These are phyloP conservation scores for Hozukius guyotensis DNA, from an alignment of 2,797 vertebrate species.

Conservation along the genomic window DNA sequence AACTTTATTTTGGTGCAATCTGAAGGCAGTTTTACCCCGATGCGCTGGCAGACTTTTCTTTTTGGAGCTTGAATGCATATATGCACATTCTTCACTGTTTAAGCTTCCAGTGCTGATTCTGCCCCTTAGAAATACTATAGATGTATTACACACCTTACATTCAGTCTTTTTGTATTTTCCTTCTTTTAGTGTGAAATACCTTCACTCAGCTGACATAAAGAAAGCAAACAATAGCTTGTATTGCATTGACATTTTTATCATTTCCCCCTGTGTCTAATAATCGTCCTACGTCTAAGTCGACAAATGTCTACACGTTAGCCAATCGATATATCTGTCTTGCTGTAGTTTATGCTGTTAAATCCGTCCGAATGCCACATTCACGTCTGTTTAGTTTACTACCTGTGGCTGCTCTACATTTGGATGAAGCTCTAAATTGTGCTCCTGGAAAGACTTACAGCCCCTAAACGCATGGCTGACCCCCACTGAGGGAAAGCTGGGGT, in stretches of 20 bases:
- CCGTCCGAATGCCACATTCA: not conserved
- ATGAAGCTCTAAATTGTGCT: conserved; percentile 18
- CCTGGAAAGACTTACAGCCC: conserved; percentile 36
- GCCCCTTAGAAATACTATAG: not conserved
- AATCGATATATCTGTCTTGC: not conserved
- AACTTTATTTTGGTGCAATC: not conserved
- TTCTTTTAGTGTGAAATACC: not conserved
- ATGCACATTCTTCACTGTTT: not conserved
- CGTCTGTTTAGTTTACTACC: conserved; percentile 25
- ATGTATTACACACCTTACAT: not conserved
- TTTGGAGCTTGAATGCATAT: not conserved
- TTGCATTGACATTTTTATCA: not conserved
- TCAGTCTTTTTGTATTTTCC: not conserved
- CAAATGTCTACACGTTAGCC: not conserved
- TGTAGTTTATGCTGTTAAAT: conserved; percentile 6
- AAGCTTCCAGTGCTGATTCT: not conserved
- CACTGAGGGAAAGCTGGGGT: conserved; percentile 23
- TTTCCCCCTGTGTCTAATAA: not conserved
- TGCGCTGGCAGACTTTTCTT: not conserved
- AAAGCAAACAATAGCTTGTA: not conserved
- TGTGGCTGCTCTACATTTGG: conserved; percentile 15
- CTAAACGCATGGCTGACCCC: conserved; percentile 22
- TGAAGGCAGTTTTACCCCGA: not conserved
- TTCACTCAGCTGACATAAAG: not conserved
- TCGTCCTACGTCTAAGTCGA: not conserved